Evolutionary conservation across 1,140 invertebrate genomes (phyloP), one percentile per base, ranked within the genome.

Genomic region (Psix sp.): DNA sequence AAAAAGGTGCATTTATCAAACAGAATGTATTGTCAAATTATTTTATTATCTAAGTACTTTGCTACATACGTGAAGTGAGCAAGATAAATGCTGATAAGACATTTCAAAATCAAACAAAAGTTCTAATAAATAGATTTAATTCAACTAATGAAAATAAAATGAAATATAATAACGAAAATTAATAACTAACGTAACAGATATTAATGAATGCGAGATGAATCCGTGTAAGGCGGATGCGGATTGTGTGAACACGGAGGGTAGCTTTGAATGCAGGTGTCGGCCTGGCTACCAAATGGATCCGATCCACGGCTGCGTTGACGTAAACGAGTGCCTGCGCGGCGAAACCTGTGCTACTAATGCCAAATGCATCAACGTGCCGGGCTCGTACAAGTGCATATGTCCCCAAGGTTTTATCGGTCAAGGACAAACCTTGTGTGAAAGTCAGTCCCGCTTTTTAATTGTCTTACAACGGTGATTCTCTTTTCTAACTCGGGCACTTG

Each of bases 331-430:
- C 74, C 45, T 80, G 42, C 80, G 77, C 43, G 76, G 76, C 78
- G 90, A 88, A 77, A 90, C 91, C 63, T 94, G 94, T 83, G 92
- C 91, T 60, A 84, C 87, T 79, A 90, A 91, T 81, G 93, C 93
- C 65, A 88, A 91, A 80, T 94, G 93, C 87, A 88, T 91, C 86
- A 94, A 94, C 88, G 89, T 90, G 56, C 90, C 90, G 76, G 93
- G 93, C 60, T 92, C 92, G 66, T 94, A 90, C 85, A 89, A 90
- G 74, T 95, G 93, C 86, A 85, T 90, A 74, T 95, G 94, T 87
- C 90, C 90, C n/a, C 84, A 89, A 72, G 94, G 94, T 67, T 94
- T 90, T 85, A 86, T 90, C 31, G 91, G 91, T 62, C 90, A 92
- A 82, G 90, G 91, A 63, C 86, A 90, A 74, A 88, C 89, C 15